A percentile compares a stretch with the other conserved stretches of the same genome.
Evolutionary conservation across 1,140 invertebrate genomes (phyloP).

Genomic region (Drosophila kanapiae): DNA sequence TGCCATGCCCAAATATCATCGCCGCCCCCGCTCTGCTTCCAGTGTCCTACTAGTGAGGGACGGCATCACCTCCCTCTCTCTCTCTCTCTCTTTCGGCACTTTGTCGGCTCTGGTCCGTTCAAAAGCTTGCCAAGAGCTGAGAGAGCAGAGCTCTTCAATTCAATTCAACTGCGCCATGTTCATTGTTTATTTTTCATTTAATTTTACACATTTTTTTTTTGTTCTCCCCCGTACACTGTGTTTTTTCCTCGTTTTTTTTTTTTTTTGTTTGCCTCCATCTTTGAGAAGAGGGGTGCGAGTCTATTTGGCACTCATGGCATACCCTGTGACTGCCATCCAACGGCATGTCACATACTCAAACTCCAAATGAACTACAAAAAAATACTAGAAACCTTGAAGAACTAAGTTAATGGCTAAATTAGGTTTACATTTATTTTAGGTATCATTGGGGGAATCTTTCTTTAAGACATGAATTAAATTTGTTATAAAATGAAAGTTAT

Average conservation of each 20-base stretch:
- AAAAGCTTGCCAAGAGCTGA: slow-evolving; percentile 29
- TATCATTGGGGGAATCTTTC: no score
- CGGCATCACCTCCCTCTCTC: not conserved
- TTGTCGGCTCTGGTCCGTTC: slow-evolving; percentile 10
- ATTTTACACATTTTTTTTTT: slow-evolving; percentile 76
- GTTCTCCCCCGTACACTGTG: not conserved
- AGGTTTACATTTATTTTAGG: no score
- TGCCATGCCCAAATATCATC: slow-evolving; percentile 44
- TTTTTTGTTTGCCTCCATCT: slow-evolving; percentile 6
- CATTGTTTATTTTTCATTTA: slow-evolving; percentile 84
- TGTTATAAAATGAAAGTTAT: no score
- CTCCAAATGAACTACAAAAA: no score
- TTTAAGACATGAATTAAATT: no score
- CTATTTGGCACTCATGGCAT: slow-evolving; percentile 30
- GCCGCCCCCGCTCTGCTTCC: not conserved
- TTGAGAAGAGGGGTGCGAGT: slow-evolving; percentile 5
- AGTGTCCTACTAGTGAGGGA: not conserved
- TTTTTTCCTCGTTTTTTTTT: slow-evolving; percentile 8
- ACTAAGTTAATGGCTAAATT: not conserved
- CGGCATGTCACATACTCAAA: not conserved
- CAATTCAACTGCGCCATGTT: slow-evolving; percentile 77
- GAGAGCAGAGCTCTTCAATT: slow-evolving; percentile 68
- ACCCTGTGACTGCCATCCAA: slow-evolving; percentile 10
- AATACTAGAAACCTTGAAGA: no score
- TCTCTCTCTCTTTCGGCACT: not conserved